Base-by-base conservation (phyloP, 2,113 vertebrate species). In the Syngnathus typhle region DNA sequence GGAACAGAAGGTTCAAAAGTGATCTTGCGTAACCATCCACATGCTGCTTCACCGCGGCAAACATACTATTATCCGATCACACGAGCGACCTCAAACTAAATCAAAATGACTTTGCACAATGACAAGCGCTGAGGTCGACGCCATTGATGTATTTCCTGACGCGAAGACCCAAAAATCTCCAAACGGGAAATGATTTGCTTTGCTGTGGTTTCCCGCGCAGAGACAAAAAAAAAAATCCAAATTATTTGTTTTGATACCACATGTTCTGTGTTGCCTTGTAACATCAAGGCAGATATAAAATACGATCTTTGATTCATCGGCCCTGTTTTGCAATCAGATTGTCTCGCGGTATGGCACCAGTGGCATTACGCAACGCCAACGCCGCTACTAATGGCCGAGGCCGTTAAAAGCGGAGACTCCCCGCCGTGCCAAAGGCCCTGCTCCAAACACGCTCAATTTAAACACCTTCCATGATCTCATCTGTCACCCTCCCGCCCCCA, bases 281-380 rank as follows among this genome's bases (percentile, higher is more conserved):
- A 37, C 21, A 32, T 3, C 27, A 32, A 32, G 27, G 3, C 27
- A 32, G 27, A 32, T 32, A 3, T 32, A 32, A 32, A 32, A 32
- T 32, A 32, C 27, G 3, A 32, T 32, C 27, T 32, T 32, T 32
- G 27, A 32, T 32, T 32, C 2, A 32, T 32, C 3, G 27, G 27
- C 2, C 27, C 27, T 32, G 27, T 32, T 32, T 32, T 32, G 27
- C 27, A 32, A 32, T 32, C 27, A 32, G 27, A 39, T 16, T 61
- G 38, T 13, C n/a, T 11, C n/a, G 38, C n/a, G 67, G 37, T 43
- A 46, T 0, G 36, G 49, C 60, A 69, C 47, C 41, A 49, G 68
- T 43, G 19, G 37, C 23, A 9, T 68, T 64, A 47, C 71, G 49
- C 72, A 72, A 78, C 70, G 75, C 63, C 54, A 60, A 47, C 41